phyloP scores from a whole-genome alignment of 2,888 invertebrate genomes.

The Trachelus tabidus region DNA sequence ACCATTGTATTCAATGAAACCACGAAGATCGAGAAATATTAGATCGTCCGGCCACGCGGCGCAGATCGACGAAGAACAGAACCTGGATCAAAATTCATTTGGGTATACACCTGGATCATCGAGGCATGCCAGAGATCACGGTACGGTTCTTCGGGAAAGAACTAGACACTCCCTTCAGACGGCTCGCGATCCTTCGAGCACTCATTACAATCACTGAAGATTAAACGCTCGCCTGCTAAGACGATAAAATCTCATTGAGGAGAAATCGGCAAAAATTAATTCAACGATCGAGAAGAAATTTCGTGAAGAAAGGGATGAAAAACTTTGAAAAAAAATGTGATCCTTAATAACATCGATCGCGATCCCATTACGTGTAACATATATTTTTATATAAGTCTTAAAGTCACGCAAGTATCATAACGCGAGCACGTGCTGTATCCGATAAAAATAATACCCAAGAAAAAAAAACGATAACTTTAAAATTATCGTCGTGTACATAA shows the following conservation, averaged over 20 bases:
- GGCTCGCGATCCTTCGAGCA: constrained; percentile 8
- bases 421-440: neutral
- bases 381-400: constrained; percentile 54
- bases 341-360: neutral
- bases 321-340: neutral
- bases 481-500: constrained; percentile 12
- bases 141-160: constrained; percentile 27
- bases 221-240: neutral
- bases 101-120: constrained; percentile 16
- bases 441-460: neutral
- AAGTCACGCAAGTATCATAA: neutral
- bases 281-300: neutral
- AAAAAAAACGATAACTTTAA: constrained; percentile 3
- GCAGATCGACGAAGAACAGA: constrained; percentile 9
- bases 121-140: constrained; percentile 23
- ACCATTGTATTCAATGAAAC: constrained; percentile 22
- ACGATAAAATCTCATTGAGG: neutral
- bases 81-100: constrained; percentile 18
- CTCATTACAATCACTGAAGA: constrained; percentile 6
- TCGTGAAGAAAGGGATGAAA: neutral
- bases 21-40: constrained; percentile 35
- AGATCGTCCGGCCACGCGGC: constrained; percentile 28
- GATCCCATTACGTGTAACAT: constrained; percentile 38
- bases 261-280: neutral
- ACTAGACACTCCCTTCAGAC: constrained; percentile 23